Evolutionary conservation across 2,888 invertebrate species (phyloP), one percentile per base, ranked within the genome.

Genomic region (Serripes groenlandicus): DNA sequence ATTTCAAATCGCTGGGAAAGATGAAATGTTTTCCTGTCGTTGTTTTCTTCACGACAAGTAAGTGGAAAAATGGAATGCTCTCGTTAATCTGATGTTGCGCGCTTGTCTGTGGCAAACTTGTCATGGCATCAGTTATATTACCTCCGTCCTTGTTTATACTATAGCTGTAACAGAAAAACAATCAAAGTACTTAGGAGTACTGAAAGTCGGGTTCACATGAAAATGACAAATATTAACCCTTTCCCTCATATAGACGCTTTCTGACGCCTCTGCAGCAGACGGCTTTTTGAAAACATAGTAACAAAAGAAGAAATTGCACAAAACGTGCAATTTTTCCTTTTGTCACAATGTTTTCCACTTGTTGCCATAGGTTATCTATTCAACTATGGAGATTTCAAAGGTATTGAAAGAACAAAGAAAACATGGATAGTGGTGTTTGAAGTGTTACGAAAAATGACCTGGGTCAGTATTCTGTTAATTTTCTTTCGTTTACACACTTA

Each of bases 1-100:
- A 78, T 15, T 34, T 34, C 37, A 54, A 23, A 30, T 78, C 72
- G 28, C 78, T 66, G 21, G 52, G n/a, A 4, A 78, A 4, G 5
- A 78, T 9, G 34, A 62, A 49, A n/a, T 54, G 21, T 18, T 54
- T 37, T 1, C 35, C 54, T 7, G 34, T 3, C 11, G 34, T 3
- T 11, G 11, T n/a, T 11, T 56, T 23, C 11, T 64, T 34, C 64
- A 64, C 64, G 26, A 49, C 15, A 15, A 49, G 21, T 21, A 49
- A 21, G 2, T 49, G 49, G 49, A 21, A 49, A 49, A 49, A 49
- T 1, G 49, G 49, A 15, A 2, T 1, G 15, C 18, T 21, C 21
- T 49, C 49, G 15, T 15, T 21, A 49, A 21, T 15, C 49, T 21
- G 9, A 21, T 32, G 60, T 18, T 60, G 30, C 15, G 1, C 15